Conservation (phyloP, 2,888 invertebrate genomes). For the Heliconius charithonia region DNA sequence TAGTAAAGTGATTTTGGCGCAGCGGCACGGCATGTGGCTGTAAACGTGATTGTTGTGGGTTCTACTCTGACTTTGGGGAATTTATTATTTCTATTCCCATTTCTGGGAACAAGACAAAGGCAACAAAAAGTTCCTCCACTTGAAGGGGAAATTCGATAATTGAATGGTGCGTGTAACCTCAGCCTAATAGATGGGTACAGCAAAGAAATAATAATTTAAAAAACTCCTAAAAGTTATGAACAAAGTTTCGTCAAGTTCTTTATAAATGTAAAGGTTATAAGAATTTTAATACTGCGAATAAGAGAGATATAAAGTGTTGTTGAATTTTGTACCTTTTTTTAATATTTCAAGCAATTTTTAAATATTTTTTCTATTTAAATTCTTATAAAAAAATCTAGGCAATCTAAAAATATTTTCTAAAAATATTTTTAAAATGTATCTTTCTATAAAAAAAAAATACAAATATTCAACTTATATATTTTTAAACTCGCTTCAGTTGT, state of each 20-base stretch:
- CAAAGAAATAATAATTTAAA: not conserved
- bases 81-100: too few relatives aligned
- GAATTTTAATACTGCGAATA: not conserved
- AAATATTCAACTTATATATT: not conserved
- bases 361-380: not conserved
- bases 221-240: not conserved
- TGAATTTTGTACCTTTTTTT: not conserved
- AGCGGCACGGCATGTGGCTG: too few relatives aligned
- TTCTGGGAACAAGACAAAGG: too few relatives aligned
- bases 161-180: too few relatives aligned
- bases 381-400: not conserved
- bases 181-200: too few relatives aligned
- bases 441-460: not conserved
- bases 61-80: too few relatives aligned
- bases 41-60: too few relatives aligned
- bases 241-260: not conserved
- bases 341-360: not conserved
- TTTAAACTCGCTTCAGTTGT: too few relatives aligned
- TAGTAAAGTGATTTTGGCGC: too few relatives aligned
- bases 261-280: not conserved
- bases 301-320: not conserved
- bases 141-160: too few relatives aligned
- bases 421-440: too few relatives aligned
- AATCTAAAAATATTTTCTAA: not conserved
- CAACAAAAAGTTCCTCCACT: too few relatives aligned